Conservation (phyloP, 2,113 vertebrate species). For the Calyptomena viridis region DNA sequence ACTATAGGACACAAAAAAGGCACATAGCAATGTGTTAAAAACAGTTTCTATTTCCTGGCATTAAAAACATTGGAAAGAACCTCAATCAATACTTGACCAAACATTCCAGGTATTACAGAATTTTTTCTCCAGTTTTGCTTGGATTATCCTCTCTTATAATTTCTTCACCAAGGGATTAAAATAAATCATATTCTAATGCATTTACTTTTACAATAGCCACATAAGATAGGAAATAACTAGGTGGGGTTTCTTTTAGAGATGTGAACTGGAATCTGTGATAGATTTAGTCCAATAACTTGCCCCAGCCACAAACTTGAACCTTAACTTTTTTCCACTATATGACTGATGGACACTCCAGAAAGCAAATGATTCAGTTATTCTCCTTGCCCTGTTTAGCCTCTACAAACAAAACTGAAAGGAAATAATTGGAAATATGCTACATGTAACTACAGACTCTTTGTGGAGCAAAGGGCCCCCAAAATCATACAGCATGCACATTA, state of each 20-base stretch:
- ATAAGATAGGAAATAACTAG: background rate
- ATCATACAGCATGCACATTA: background rate
- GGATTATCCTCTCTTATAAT: background rate
- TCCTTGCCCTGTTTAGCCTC: background rate
- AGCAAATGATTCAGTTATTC: background rate
- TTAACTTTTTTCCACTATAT: background rate
- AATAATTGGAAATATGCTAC: background rate
- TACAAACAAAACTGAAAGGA: background rate
- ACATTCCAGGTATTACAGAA: background rate
- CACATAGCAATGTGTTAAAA: fast-evolving
- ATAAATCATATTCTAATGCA: background rate
- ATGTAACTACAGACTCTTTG: background rate
- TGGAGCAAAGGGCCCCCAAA: background rate
- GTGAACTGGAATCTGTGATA: background rate
- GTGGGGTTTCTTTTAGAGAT: fast-evolving
- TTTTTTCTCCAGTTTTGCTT: background rate
- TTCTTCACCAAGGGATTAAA: background rate
- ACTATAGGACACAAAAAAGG: background rate
- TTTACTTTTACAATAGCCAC: background rate
- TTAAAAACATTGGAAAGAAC: background rate
- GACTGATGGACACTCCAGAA: background rate
- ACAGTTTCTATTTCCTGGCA: background rate
- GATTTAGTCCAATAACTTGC: background rate
- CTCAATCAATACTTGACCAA: background rate
- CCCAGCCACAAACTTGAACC: background rate